Evolutionary conservation across 2,113 vertebrate species (phyloP).

Genomic region (Pyxicephalus adspersus): DNA sequence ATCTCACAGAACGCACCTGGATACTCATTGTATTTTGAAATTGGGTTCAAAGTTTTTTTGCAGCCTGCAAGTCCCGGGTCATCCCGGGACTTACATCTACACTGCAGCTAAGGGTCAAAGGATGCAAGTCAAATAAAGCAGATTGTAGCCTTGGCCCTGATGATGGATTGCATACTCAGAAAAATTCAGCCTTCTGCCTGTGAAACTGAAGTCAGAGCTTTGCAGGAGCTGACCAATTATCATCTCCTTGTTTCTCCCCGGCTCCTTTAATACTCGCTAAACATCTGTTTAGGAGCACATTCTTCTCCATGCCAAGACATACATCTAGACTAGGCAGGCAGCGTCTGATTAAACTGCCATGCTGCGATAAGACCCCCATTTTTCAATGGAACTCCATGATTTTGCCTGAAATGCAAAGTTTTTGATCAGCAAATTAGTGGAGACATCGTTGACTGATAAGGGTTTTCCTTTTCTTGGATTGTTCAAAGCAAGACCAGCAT

Average conservation of each 20-base stretch:
- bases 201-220: conserved; percentile 38
- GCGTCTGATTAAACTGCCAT: conserved; percentile 51
- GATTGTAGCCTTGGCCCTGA: conserved; percentile 53
- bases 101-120: too few species aligned
- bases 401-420: neutral
- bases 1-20: too few species aligned
- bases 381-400: neutral
- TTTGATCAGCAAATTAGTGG: too few species aligned
- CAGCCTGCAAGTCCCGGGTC: too few species aligned
- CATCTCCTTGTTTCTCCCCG: conserved; percentile 40
- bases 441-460: neutral
- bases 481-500: neutral
- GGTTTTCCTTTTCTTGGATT: neutral
- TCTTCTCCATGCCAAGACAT: conserved; percentile 45
- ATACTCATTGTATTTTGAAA: too few species aligned
- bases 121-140: too few species aligned
- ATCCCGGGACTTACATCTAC: too few species aligned
- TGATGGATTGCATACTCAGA: conserved; percentile 54
- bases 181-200: conserved; percentile 38
- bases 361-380: conserved; percentile 24
- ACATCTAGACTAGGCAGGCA: conserved; percentile 33
- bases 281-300: conserved; percentile 56
- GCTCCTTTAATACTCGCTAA: conserved; percentile 51
- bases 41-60: too few species aligned
- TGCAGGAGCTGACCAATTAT: conserved; percentile 56